Base-by-base conservation (phyloP, 2,888 invertebrate genomes). In the Tenthredo scrophulariae region DNA sequence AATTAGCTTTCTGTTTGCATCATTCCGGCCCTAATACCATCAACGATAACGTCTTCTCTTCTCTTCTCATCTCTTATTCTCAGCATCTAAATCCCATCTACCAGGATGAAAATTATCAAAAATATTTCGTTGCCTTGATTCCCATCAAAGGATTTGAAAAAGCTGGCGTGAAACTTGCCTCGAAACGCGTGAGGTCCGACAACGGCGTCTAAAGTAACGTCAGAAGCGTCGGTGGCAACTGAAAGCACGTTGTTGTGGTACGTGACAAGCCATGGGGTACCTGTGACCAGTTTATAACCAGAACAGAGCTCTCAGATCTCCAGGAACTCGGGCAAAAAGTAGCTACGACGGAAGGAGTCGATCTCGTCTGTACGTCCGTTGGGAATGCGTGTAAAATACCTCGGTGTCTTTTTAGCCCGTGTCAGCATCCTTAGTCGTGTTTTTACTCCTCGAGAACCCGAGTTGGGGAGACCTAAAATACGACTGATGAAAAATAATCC, bases 241-340 rank as follows among this genome's bases (percentile, higher is more conserved):
- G 65, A 29, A 43, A 43, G 10, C 43, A 46, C 75, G 22, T 84
- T 67, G 82, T 85, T 70, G 72, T 74, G 37, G 33, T 62, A 77
- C 79, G 84, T 84, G 79, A 79, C 84, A 67, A 84, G 67, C 46
- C 43, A 72, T n/a, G 72, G 43, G 77, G 37, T 75, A 37, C 65
- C 67, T 77, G 75, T 65, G 75, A 80, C 84, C 84, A 79, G 79
- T 84, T 84, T 84, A 84, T 79, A 84, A 84, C 84, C 79, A 79
- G 84, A 84, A 84, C 79, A 46, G 33, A 62, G 62, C 22, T 58
- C 58, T 58, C 58, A 33, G 80, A 80, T 80, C 10, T 50, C 70
- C 3, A 33, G 85, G 82, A 85, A 85, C 85, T 85, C 85, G 82
- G 83, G 82, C 82, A 85, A 85, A 85, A 85, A 85, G 85, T 82